phyloP scores from a whole-genome alignment of 2,797 vertebrate species.

The Melanotaenia maccullochi region DNA sequence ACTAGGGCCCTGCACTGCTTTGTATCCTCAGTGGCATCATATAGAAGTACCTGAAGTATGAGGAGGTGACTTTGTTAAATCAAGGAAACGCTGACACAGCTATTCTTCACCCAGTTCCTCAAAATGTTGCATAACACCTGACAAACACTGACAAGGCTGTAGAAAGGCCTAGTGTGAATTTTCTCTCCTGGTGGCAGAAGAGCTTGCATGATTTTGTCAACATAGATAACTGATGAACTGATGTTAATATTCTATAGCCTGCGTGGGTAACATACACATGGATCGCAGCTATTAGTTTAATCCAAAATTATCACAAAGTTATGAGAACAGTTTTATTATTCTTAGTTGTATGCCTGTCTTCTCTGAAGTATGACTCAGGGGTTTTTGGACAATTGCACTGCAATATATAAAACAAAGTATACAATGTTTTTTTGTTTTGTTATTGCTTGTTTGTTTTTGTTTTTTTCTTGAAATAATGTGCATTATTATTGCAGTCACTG shows the following conservation, averaged over 20 bases:
- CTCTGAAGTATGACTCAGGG: conserved; percentile 97
- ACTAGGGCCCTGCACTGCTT: conserved; percentile 1
- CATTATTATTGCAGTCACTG: conserved; percentile 75
- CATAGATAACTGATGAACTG: conserved; percentile 8
- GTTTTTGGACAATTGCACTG: conserved; percentile 89
- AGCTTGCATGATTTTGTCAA: conserved; percentile 10
- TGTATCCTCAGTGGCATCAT: conserved; percentile 17
- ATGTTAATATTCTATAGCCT: conserved; percentile 42
- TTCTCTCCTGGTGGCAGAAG: conserved; percentile 6
- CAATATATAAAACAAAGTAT: conserved; percentile 85
- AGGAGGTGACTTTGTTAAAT: conserved; percentile 20
- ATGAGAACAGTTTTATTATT: conserved; percentile 53
- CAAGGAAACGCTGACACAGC: conserved; percentile 14
- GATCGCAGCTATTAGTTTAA: conserved; percentile 49
- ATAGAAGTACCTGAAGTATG: conserved; percentile 8
- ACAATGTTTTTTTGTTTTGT: conserved; percentile 37
- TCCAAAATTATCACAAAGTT: conserved; percentile 63
- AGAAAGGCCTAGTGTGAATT: conserved; percentile 3
- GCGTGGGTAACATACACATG: conserved; percentile 22
- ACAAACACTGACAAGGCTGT: conserved; percentile 8
- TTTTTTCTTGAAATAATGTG: conserved; percentile 84
- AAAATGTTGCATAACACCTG: conserved; percentile 12
- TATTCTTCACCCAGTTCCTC: conserved; percentile 15
- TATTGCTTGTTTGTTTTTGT: background rate
- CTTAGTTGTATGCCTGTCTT: conserved; percentile 82